Percentiles rank a stretch among this genome's conserved stretches.
Evolutionary conservation across 2,888 invertebrate species (phyloP).

Genomic region (Epicampocera succincta): DNA sequence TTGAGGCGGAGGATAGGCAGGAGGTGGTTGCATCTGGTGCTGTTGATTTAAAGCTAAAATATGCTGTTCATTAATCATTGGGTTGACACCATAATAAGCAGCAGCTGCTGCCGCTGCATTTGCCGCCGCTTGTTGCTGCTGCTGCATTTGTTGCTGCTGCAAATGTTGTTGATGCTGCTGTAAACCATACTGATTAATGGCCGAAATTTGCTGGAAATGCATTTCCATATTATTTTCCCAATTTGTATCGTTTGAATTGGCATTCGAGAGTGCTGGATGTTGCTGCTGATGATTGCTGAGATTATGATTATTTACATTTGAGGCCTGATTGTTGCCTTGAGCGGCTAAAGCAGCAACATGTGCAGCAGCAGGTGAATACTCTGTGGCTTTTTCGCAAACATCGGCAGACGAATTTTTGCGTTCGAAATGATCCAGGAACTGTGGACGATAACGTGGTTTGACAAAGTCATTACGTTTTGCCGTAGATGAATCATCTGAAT

Average conservation of each 20-base stretch:
- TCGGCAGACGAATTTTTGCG: constrained; percentile 88
- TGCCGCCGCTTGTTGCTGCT: constrained; percentile 72
- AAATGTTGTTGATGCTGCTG: constrained; percentile 77
- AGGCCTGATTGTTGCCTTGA: constrained; percentile 68
- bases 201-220: constrained; percentile 85
- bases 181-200: constrained; percentile 80
- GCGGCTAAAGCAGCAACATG: constrained; percentile 74
- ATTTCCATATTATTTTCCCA: constrained; percentile 82
- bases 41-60: constrained; percentile 79
- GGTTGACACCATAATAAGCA: constrained; percentile 76
- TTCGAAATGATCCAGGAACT: constrained; percentile 97
- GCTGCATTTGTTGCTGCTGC: constrained; percentile 76
- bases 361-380: constrained; percentile 76
- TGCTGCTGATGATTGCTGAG: constrained; percentile 71
- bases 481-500: constrained; percentile 95
- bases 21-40: constrained; percentile 81
- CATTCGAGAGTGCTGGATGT: constrained; percentile 66
- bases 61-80: constrained; percentile 75
- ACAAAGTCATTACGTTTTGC: constrained; percentile 89
- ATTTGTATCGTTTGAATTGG: constrained; percentile 75
- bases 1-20: constrained; percentile 72
- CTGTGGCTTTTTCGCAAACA: constrained; percentile 72
- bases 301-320: constrained; percentile 57
- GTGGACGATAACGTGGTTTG: constrained; percentile 91
- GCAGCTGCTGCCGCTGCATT: constrained; percentile 66